A percentile compares a stretch with the other conserved stretches of the same genome.
Conservation (phyloP, 2,797 vertebrate species). For the Rhodeus uyekii region DNA sequence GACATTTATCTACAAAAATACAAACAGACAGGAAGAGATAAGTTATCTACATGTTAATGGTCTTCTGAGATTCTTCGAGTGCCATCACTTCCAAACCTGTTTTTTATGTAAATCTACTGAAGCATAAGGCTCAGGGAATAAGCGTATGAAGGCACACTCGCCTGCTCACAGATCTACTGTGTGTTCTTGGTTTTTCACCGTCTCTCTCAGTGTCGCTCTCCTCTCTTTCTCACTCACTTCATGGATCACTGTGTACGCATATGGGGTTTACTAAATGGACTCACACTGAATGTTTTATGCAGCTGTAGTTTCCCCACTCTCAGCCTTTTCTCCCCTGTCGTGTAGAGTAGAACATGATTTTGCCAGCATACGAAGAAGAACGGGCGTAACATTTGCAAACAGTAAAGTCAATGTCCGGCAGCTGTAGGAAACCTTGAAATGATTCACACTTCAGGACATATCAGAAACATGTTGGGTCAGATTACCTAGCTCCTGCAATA, state of each 20-base stretch:
- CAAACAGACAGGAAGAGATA: constrained; percentile 1
- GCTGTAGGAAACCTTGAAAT: constrained; percentile 31
- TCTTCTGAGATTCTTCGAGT: constrained; percentile 15
- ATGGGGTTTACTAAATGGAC: constrained; percentile 70
- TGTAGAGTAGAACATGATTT: constrained; percentile 57
- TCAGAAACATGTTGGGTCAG: constrained; percentile 41
- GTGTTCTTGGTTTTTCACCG: constrained; percentile 20
- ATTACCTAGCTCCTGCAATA: constrained; percentile 17
- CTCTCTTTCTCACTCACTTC: constrained; percentile 61
- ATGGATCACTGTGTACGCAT: constrained; percentile 66
- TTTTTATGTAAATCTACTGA: constrained; percentile 33
- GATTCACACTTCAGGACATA: constrained; percentile 28
- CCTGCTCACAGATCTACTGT: not conserved
- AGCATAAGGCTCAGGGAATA: constrained; percentile 27
- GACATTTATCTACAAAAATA: not conserved
- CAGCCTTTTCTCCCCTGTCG: constrained; percentile 47
- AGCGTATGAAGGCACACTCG: not conserved
- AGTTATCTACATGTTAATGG: not conserved
- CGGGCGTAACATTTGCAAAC: constrained; percentile 58
- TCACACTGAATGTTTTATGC: constrained; percentile 75
- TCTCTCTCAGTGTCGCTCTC: not conserved
- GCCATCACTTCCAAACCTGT: not conserved
- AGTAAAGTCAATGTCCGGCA: constrained; percentile 42
- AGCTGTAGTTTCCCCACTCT: constrained; percentile 24
- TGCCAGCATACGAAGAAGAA: constrained; percentile 53